Base-by-base conservation (phyloP, 2,888 invertebrate genomes). In the Caenorhabditis japonica region DNA sequence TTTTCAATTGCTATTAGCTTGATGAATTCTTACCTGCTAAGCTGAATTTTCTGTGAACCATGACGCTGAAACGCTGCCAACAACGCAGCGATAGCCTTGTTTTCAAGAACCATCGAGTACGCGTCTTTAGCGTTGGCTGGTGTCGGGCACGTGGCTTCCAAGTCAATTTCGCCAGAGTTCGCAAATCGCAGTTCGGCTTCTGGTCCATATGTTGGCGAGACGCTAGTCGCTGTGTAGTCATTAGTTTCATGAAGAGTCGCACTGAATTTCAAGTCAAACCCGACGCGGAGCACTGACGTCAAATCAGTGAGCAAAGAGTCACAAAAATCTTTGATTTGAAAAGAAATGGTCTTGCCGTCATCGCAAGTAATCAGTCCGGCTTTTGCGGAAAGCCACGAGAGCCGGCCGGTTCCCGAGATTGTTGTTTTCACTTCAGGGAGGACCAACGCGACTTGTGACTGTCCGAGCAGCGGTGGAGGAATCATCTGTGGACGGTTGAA, bases 281-380 rank as follows among this genome's bases (percentile, higher is more conserved):
- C 87, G 23, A 84, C 84, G 17, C 87, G 84, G 17, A 87, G 80
- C 13, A 84, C 84, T 8, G 77, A 66, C 17, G 84, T 84, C 43
- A 87, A 77, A 69, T 87, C 87, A 46, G 77, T 77, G 30, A 86
- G 83, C 51, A 47, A 83, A 76, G 84, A 80, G 73, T 87, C 86
- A 62, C 86, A 86, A 64, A 87, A 87, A 49, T 87, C 86, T 64
- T 87, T 87, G 25, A 85, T 68, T 51, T 87, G 87, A 75, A 87
- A 87, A 5, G 85, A 85, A 47, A 87, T 82, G 27, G 81, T 78
- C 56, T 77, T 81, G n/a, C 64, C 69, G 52, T 79, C 77, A 25
- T 71, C 71, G 70, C 83, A 83, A 5, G 77, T 74, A 53, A 87
- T 84, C 19, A 87, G 77, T n/a, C 86, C 86, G 23, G 84, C 84